Evolutionary conservation across 2,888 invertebrate genomes (phyloP).

Genomic region (Lucinisca nassula): DNA sequence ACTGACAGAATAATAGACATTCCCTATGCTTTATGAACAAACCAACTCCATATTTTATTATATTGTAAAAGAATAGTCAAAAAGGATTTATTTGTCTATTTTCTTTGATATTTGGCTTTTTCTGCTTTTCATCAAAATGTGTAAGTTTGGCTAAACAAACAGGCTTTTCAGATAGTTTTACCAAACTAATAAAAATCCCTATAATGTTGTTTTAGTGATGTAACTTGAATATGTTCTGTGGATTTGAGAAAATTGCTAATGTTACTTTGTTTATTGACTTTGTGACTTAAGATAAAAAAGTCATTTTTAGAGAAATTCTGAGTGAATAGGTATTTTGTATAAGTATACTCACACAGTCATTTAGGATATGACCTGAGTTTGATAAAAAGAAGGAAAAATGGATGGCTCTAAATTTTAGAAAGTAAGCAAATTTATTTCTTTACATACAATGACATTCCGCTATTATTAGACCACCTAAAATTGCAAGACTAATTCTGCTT

Average conservation of each 20-base stretch:
- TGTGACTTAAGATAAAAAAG: not conserved
- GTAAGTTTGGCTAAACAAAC: slow-evolving; percentile 50
- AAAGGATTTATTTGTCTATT: not conserved
- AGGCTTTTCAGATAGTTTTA: slow-evolving; percentile 44
- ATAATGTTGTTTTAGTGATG: slow-evolving; percentile 53
- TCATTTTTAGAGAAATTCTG: not conserved
- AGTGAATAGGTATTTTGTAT: not conserved
- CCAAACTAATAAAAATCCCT: slow-evolving; percentile 7
- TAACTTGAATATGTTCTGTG: slow-evolving; percentile 31
- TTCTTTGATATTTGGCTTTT: slow-evolving; percentile 1
- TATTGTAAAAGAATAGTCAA: slow-evolving; percentile 3
- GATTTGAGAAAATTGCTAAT: not conserved
- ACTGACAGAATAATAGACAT: not conserved
- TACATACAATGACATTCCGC: too few species aligned
- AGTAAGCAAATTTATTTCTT: too few species aligned
- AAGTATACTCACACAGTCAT: not conserved
- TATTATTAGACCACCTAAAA: too few species aligned
- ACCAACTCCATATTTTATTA: slow-evolving; percentile 7
- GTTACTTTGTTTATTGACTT: slow-evolving; percentile 16
- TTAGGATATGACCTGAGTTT: too few species aligned
- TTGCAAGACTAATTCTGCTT: too few species aligned
- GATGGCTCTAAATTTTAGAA: too few species aligned
- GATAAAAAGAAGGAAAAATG: too few species aligned
- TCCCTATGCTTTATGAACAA: slow-evolving; percentile 1
- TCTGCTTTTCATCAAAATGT: slow-evolving; percentile 6